A percentile compares a stretch with the other conserved stretches of the same genome.
Conservation (phyloP, 2,113 vertebrate genomes). For the Engystomops pustulosus region DNA sequence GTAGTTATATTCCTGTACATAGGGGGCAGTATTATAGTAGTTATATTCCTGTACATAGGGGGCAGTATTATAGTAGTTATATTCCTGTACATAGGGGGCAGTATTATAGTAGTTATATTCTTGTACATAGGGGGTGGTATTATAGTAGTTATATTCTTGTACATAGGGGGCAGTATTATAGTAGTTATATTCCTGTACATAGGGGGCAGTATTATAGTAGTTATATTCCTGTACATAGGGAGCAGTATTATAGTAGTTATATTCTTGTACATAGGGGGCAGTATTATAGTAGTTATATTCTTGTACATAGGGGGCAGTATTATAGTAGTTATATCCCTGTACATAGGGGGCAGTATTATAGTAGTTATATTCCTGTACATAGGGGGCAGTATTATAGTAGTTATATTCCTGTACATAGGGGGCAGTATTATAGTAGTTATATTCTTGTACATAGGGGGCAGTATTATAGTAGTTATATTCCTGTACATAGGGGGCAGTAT, state of each 20-base stretch:
- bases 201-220: conserved; percentile 6
- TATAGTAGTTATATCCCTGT: not conserved
- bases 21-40: not conserved
- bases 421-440: conserved; percentile 1
- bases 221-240: not conserved
- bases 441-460: not conserved
- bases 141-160: conserved; percentile 15
- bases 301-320: not conserved
- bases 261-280: not conserved
- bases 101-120: conserved; percentile 20
- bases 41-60: not conserved
- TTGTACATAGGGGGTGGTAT: not conserved
- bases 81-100: not conserved
- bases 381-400: not conserved
- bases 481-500: not conserved
- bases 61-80: conserved; percentile 20
- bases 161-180: not conserved
- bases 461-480: conserved; percentile 11
- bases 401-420: not conserved
- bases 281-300: conserved; percentile 14
- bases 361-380: conserved; percentile 16
- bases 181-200: not conserved
- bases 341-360: not conserved
- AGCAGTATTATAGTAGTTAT: conserved; percentile 11
- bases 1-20: not conserved